phyloP scores from a whole-genome alignment of 1,140 invertebrate genomes.

The Drosophila nigrodunni region DNA sequence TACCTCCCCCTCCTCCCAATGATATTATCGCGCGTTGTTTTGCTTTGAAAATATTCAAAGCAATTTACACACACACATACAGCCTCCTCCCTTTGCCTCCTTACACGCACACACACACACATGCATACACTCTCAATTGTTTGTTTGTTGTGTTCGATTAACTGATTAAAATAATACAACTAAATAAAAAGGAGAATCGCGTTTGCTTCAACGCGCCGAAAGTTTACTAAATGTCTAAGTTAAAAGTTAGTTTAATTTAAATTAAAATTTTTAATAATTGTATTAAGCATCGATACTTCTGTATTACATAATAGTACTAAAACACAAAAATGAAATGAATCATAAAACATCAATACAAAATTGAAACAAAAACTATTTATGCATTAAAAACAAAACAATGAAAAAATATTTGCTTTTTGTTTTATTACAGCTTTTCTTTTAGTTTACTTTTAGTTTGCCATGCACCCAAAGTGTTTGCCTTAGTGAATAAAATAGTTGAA shows the following conservation, averaged over 20 bases:
- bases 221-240: slow-evolving; percentile 76
- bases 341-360: slow-evolving; percentile 58
- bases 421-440: slow-evolving; percentile 48
- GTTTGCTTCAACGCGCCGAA: slow-evolving; percentile 54
- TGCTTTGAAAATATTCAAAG: slow-evolving; percentile 28
- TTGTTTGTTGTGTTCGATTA: slow-evolving; percentile 46
- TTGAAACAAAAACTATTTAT: slow-evolving; percentile 57
- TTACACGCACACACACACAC: slow-evolving; percentile 10
- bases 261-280: slow-evolving; percentile 61
- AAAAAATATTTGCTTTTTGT: slow-evolving; percentile 30
- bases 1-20: slow-evolving; percentile 36
- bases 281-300: slow-evolving; percentile 67
- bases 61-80: slow-evolving; percentile 28
- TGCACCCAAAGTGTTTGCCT: slow-evolving; percentile 27
- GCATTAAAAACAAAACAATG: slow-evolving; percentile 58
- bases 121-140: background rate
- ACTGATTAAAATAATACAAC: slow-evolving; percentile 20
- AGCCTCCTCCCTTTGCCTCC: background rate
- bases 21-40: slow-evolving; percentile 62
- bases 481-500: slow-evolving; percentile 34
- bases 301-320: slow-evolving; percentile 77
- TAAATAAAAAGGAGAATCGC: slow-evolving; percentile 43
- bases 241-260: slow-evolving; percentile 74
- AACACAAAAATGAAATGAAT: slow-evolving; percentile 46
- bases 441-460: slow-evolving; percentile 23